Evolutionary conservation across 2,113 vertebrate species (phyloP), one percentile per base, ranked within the genome.

Genomic region (Eolophus roseicapilla): DNA sequence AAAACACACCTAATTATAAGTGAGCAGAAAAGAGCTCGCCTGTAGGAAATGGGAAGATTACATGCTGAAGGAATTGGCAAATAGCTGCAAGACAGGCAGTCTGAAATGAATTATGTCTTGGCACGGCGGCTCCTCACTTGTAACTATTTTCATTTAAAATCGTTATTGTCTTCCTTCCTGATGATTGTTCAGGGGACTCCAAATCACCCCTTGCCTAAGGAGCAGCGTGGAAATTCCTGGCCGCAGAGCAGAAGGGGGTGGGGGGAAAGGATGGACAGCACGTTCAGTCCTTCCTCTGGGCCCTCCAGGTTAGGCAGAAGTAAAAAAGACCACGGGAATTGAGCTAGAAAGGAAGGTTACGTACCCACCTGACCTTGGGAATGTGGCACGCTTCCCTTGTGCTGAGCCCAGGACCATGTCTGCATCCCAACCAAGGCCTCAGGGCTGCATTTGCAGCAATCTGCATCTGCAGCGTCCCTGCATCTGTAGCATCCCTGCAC

Each of bases 31-130:
- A 73, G 92, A 63, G 59, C 44, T 60, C 2, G 86, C 84, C 90
- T 64, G 9, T 68, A 91, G 95, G 97, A 97, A 95, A 96, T 73
- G 84, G 92, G 88, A 86, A 86, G 87, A 96, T 95, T 95, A 92
- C 94, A 95, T 5, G 69, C 96, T 96, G 77, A 12, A 96, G 81
- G 88, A 78, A 41, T 68, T 77, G 91, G 91, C 86, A 92, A 88
- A 80, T 39, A 29, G 47, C 82, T 81, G 65, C 82, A 81, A 49
- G 84, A 91, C 9, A 29, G 77, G 86, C 87, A 73, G 90, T 59
- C 95, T 84, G 96, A 86, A 73, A 93, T 90, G 79, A 95, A 74
- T 81, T 84, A 64, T 5, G 55, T 64, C 93, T 43, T 39, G 8
- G 28, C 91, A 25, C 18, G 0, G 24, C 4, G 33, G 68, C 82